Conservation (phyloP, 2,888 invertebrate genomes). For the Asteroscopus sphinx region DNA sequence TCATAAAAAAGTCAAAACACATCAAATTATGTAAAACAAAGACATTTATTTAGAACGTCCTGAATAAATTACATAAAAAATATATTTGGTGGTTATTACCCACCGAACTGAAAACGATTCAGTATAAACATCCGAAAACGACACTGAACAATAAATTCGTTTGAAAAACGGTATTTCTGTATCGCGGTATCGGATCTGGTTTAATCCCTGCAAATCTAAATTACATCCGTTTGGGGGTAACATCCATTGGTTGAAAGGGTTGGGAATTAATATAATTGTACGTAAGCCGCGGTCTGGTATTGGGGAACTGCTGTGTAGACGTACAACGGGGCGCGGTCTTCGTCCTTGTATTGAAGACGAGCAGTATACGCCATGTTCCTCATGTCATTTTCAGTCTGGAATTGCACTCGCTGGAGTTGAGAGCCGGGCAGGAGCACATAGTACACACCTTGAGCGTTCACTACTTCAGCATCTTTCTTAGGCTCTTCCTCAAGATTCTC, state of each 20-base stretch:
- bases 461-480: conserved; percentile 75
- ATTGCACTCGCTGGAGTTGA: conserved; percentile 91
- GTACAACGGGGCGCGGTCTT: conserved; percentile 91
- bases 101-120: conserved; percentile 41
- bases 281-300: conserved; percentile 71
- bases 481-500: conserved; percentile 71
- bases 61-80: conserved; percentile 63
- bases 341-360: conserved; percentile 90
- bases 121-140: conserved; percentile 35
- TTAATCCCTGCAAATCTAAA: conserved; percentile 64
- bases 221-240: conserved; percentile 57
- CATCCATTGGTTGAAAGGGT: conserved; percentile 47
- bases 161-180: conserved; percentile 52
- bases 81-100: conserved; percentile 41
- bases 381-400: conserved; percentile 86
- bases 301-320: conserved; percentile 88
- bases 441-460: conserved; percentile 89
- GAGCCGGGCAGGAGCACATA: conserved; percentile 91
- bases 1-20: conserved; percentile 50
- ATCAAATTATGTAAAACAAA: conserved; percentile 58
- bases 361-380: conserved; percentile 92
- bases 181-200: conserved; percentile 48
- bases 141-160: conserved; percentile 53
- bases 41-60: conserved; percentile 60
- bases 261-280: conserved; percentile 67